Conservation (phyloP, 30 jellyfish, hydroid and myxozoan species). For the Aurelia aurita complex sp. Pacific region DNA sequence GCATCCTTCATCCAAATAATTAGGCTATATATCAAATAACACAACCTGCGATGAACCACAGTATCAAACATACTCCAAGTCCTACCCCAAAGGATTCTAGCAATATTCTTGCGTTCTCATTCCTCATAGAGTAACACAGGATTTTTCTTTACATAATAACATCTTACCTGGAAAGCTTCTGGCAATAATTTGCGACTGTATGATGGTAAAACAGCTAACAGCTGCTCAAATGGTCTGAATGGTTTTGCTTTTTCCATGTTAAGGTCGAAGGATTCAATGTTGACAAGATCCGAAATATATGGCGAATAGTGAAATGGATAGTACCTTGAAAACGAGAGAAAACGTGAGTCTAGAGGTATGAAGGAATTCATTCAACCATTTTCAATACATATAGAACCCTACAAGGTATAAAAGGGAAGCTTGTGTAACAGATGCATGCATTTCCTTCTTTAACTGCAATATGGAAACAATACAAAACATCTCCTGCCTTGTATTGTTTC, state of each 20-base stretch:
- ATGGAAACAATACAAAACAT: no score
- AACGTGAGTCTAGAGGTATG: neutral
- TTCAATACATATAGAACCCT: no score
- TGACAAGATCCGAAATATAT: slow-evolving; percentile 80
- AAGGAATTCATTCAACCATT: neutral
- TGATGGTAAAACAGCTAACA: slow-evolving; percentile 93
- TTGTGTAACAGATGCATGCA: no score
- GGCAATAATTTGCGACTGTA: slow-evolving; percentile 88
- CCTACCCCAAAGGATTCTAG: no score
- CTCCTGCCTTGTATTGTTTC: no score
- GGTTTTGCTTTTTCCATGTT: slow-evolving; percentile 81
- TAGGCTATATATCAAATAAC: no score
- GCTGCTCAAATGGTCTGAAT: slow-evolving; percentile 94
- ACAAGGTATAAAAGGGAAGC: no score
- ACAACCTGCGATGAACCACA: no score
- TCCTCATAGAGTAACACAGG: neutral
- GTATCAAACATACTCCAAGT: no score
- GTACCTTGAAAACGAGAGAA: slow-evolving; percentile 58
- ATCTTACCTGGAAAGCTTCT: slow-evolving; percentile 84
- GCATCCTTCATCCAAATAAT: no score
- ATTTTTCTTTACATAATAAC: neutral
- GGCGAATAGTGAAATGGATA: slow-evolving; percentile 98
- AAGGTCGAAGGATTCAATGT: slow-evolving; percentile 44
- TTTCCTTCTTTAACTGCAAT: no score
- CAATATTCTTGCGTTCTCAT: neutral